Evolutionary conservation across 1,140 invertebrate species (phyloP), one percentile per base, ranked within the genome.

Genomic region (Elysia chlorotica): DNA sequence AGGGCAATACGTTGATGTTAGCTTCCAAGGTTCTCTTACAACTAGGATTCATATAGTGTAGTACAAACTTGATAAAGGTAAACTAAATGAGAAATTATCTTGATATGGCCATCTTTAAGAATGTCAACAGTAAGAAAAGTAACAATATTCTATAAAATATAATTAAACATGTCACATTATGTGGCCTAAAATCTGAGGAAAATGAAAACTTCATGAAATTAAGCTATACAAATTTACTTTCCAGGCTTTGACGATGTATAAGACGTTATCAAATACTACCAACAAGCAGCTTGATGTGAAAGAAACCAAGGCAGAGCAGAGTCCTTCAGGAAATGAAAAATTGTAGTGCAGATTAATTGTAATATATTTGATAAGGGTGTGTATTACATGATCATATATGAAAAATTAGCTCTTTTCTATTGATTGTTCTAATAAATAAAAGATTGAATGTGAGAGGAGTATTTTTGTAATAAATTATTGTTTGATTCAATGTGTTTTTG

Each of bases 181-280:
- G 17, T 63, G 33, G 31, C 37, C 19, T 4, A 41, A 10, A 38
- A 14, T 41, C 23, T 37, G 3, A 37, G 14, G 2, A 53, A 38
- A 30, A 14, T 35, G 19, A 5, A 10, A 2, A 56, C 19, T 57
- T 59, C 33, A 19, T 70, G n/a, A n/a, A n/a, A n/a, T n/a, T n/a
- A n/a, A n/a, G n/a, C n/a, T n/a, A n/a, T n/a, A n/a, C n/a, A n/a
- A n/a, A n/a, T 19, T 70, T 69, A 3, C 53, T n/a, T 53, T 10
- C 6, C 53, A 71, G 69, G 69, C 69, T 21, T 14, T 71, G 69
- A 63, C 59, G 25, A 53, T 71, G 59, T 71, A 71, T 59, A 41
- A 62, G 36, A 28, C 57, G 48, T 63, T 71, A 61, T 62, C 69
- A 6, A 63, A 41, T 31, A 59, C 41, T 1, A 71, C 3, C 6